Conservation (phyloP, 2,888 invertebrate genomes). For the Cecidostiba fungosa region DNA sequence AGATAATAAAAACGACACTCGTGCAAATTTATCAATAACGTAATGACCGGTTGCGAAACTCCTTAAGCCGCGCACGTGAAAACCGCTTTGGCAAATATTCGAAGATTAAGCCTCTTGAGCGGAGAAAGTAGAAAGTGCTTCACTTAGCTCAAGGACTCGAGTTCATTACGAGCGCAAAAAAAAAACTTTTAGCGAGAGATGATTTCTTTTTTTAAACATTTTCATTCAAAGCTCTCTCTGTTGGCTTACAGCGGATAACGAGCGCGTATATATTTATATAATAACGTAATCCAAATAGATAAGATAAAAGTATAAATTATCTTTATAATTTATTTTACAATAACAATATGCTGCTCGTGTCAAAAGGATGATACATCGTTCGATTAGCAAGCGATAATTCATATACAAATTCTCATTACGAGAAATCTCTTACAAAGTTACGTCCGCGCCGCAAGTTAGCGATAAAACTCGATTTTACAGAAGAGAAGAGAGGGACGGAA, state of each 20-base stretch:
- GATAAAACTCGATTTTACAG: background rate
- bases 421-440: background rate
- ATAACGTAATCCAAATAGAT: too few relatives aligned
- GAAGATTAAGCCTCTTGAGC: conserved; percentile 44
- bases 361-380: too few relatives aligned
- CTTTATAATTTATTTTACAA: background rate
- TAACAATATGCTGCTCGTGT: background rate
- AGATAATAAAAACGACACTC: background rate
- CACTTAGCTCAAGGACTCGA: conserved; percentile 38
- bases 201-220: background rate
- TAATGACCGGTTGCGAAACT: conserved; percentile 26
- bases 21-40: conserved; percentile 31
- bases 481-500: background rate
- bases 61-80: background rate
- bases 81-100: background rate
- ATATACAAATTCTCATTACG: background rate
- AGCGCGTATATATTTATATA: background rate
- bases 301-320: background rate
- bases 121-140: conserved; percentile 63
- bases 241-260: conserved; percentile 4
- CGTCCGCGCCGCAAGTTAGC: background rate
- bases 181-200: background rate
- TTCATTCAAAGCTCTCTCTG: too few relatives aligned
- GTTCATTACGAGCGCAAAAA: background rate
- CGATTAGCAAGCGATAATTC: background rate